phyloP scores from a whole-genome alignment of 2,888 invertebrate species.

The Eupithecia pulchellata region DNA sequence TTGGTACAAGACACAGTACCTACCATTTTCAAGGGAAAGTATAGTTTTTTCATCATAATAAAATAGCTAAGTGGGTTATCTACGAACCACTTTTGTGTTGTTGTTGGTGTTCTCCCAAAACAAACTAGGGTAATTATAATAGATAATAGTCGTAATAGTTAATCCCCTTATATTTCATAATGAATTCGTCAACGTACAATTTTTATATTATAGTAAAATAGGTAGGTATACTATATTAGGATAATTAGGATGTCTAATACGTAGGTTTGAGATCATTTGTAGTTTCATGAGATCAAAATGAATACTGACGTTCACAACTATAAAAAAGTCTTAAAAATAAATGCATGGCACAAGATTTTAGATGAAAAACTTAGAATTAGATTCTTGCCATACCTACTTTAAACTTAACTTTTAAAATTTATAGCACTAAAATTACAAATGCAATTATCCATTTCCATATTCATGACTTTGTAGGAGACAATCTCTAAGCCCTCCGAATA shows the following conservation, averaged over 20 bases:
- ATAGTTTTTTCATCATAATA: background rate
- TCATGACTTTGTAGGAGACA: background rate
- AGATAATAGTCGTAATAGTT: too few relatives aligned
- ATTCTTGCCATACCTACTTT: background rate
- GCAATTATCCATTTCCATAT: conserved; percentile 1
- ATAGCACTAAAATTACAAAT: background rate
- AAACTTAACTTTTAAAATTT: background rate
- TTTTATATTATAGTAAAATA: too few relatives aligned
- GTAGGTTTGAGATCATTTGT: background rate
- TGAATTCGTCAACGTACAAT: too few relatives aligned
- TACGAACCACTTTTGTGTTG: too few relatives aligned
- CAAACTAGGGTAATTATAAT: too few relatives aligned
- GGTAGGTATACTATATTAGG: too few relatives aligned
- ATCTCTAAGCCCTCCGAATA: conserved; percentile 31
- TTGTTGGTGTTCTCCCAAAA: too few relatives aligned
- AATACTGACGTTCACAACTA: background rate
- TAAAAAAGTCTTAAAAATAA: background rate
- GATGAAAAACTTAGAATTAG: background rate
- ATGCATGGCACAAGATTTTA: background rate
- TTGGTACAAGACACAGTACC: background rate
- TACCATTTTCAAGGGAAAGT: background rate
- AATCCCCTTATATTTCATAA: too few relatives aligned
- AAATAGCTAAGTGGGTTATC: background rate
- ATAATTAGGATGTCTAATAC: background rate
- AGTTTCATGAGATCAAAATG: background rate